phyloP scores from a whole-genome alignment of 2,113 vertebrate genomes.

The Lethenteron reissneri region DNA sequence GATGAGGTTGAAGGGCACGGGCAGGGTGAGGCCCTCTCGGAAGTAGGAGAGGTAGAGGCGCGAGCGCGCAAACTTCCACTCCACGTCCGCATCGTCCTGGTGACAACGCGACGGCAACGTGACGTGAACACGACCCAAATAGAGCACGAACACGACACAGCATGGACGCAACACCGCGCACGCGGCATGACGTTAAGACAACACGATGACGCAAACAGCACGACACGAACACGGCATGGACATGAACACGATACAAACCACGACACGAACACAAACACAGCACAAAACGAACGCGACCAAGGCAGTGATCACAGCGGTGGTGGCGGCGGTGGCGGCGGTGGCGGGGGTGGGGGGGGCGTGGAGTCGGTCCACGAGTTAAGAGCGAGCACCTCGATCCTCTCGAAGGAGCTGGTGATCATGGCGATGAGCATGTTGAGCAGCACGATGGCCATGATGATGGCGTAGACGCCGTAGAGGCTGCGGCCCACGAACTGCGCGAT shows the following conservation, averaged over 20 bases:
- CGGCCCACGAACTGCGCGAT: conserved; percentile 44
- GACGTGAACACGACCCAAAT: background rate
- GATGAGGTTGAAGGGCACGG: conserved; percentile 62
- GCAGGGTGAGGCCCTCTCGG: conserved; percentile 52
- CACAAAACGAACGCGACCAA: background rate
- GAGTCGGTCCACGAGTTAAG: background rate
- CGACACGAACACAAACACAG: background rate
- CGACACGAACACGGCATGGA: background rate
- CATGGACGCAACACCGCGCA: background rate
- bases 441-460: conserved; percentile 56
- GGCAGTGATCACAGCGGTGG: background rate
- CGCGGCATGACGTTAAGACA: background rate
- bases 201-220: background rate
- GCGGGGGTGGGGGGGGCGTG: background rate
- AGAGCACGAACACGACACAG: background rate
- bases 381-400: conserved; percentile 49
- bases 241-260: background rate
- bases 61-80: conserved; percentile 71
- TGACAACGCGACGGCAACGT: background rate
- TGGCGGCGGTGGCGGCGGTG: background rate
- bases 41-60: conserved; percentile 67
- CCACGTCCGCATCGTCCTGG: conserved; percentile 59
- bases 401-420: conserved; percentile 78
- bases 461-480: conserved; percentile 51
- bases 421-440: conserved; percentile 71